Base-by-base conservation (phyloP, 2,797 vertebrate genomes). In the Acipenser oxyrinchus region DNA sequence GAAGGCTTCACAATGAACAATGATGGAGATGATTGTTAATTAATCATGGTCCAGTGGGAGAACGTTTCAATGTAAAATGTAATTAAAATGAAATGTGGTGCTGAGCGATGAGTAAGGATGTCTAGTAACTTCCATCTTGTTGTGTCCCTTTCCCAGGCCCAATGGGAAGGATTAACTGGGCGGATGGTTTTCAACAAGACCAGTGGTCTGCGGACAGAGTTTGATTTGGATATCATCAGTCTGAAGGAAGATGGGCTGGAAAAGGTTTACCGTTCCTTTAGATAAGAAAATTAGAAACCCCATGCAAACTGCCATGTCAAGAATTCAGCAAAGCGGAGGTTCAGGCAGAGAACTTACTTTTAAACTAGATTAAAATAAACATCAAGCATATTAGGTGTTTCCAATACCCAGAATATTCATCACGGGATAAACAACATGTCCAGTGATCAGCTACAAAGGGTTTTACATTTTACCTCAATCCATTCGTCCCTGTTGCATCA, bases 161-260 rank as follows among this genome's bases (percentile, higher is more conserved):
- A 99, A 60, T 99, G 97, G 97, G 97, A 99, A 82, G 97, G 96
- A 75, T 84, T 99, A 84, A 99, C 96, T 0, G 97, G 97, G 72
- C 90, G 97, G 53, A 90, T 99, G 61, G 93, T 92, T 70, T 99
- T 99, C 84, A 99, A 99, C 84, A 96, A 92, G 85, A 95, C 93
- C 6, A 93, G 88, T 0, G 97, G 97, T 62, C 87, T 99, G 8
- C 86, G 97, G 62, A 99, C 94, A 0, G 97, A 99, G 84, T 99
- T 99, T 55, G 97, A 99, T 82, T 78, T 99, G 86, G 97, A 99
- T 81, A 93, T 99, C 75, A 72, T 99, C 80, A 99, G 93, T 74
- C 89, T 99, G 23, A 99, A 98, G 78, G 97, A 99, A 76, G 95
- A 98, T 0, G 97, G 97, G 8, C 90, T 99, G 1, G 94, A 99